Base-by-base conservation (phyloP, 2,113 vertebrate species). In the Clarias gariepinus region DNA sequence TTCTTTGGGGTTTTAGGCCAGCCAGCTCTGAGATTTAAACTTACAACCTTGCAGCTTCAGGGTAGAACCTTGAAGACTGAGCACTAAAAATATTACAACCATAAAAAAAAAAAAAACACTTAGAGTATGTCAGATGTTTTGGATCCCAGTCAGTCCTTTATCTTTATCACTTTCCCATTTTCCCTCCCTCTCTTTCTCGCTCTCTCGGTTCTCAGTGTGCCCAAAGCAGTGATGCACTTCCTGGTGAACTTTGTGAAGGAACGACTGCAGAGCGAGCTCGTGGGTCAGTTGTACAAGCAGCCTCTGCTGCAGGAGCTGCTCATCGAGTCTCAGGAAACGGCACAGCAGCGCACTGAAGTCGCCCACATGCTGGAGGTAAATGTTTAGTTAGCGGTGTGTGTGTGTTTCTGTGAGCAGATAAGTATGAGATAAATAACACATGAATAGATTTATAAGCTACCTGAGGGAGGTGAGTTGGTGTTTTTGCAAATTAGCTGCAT, bases 141-240 rank as follows among this genome's bases (percentile, higher is more conserved):
- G 73, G 41, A 76, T 52, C 73, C 12, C 10, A 25, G 41, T 36
- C 30, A 73, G 47, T 28, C 28, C 9, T 52, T 25, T 21, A 25
- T 79, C 33, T 81, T 15, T 15, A 21, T 21, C 25, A 28, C 64
- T 66, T 52, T 12, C n/a, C 82, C 78, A 41, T 36, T 77, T n/a
- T 61, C 16, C 90, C 76, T 12, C 28, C 57, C 25, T 86, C 57
- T 25, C 19, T 52, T 36, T 47, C 19, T 91, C 61, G 19, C n/a
- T 23, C 9, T 91, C 55, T 79, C 23, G 68, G 16, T 23, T 4
- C 30, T 41, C 23, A 96, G 96, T 57, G 96, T 96, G n/a, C 96
- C 96, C 71, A 96, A 96, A 93, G 94, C 95, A 0, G 95, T 96
- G 90, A 96, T 96, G 96, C 95, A 96, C 90, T 96, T 96, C 89